Evolutionary conservation across 2,797 vertebrate species (phyloP), one percentile per base, ranked within the genome.

Genomic region (Rallus crepitans): DNA sequence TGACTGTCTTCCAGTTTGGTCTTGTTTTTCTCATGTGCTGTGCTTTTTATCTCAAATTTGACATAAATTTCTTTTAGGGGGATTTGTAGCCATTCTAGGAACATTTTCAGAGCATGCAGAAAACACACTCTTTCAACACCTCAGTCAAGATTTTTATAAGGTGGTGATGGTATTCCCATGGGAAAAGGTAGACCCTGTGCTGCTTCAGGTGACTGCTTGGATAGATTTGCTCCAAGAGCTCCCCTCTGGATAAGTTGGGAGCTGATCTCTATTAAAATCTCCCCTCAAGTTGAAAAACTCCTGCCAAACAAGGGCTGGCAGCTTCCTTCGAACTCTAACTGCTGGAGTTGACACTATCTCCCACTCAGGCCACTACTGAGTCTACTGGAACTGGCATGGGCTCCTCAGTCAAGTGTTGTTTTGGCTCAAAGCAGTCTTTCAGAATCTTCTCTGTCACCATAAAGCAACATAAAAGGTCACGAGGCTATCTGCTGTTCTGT

Each of bases 1-100:
- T 93, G 85, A 91, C 42, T 15, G 2, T 30, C 63, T 90, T 95
- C 94, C 83, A 80, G 81, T 68, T 65, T 89, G 56, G 45, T n/a
- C 48, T 77, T 93, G 77, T 86, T 95, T 94, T 90, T 78, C 53
- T 88, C 30, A 3, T 24, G 40, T 3, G 4, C 53, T 47, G 35
- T 25, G 42, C 25, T 87, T 91, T 93, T 69, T 21, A 17, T 68
- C 30, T 70, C 37, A 39, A 25, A 40, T 89, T 82, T 45, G 53
- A 39, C 70, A 80, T 52, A 85, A 56, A 42, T 89, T 89, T 82
- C 77, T 48, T 93, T 66, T 28, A 13, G 13, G 27, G 31, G 31
- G 55, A 21, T 63, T 78, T 33, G 52, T 15, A 72, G 66, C 6
- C 35, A 72, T 82, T 86, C 13, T 28, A 39, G 48, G 39, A 68